phyloP scores from a whole-genome alignment of 2,888 invertebrate species.

The Drosophila neonasuta region DNA sequence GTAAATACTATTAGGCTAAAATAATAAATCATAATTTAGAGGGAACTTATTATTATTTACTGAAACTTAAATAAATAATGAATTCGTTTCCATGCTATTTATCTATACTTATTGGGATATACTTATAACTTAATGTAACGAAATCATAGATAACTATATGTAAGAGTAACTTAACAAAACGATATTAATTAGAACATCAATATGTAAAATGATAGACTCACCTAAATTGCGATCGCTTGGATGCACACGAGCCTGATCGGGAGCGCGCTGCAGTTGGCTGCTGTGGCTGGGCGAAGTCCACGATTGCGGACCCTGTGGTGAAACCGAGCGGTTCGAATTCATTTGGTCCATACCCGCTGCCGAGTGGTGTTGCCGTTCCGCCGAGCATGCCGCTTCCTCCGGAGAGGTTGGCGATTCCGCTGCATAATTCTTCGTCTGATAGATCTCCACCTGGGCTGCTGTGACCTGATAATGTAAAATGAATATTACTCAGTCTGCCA shows the following conservation, averaged over 20 bases:
- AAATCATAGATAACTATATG: slow-evolving; percentile 7
- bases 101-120: slow-evolving; percentile 5
- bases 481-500: not conserved
- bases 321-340: slow-evolving; percentile 83
- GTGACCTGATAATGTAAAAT: slow-evolving; percentile 76
- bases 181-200: not conserved
- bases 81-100: not conserved
- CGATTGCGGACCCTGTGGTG: slow-evolving; percentile 81
- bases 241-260: slow-evolving; percentile 83
- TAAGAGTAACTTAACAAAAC: slow-evolving; percentile 14
- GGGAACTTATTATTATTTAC: slow-evolving; percentile 10
- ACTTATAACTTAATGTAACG: slow-evolving; percentile 6
- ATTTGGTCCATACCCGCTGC: slow-evolving; percentile 81
- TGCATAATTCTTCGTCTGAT: slow-evolving; percentile 83
- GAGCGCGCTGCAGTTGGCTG: slow-evolving; percentile 80
- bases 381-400: slow-evolving; percentile 75
- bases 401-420: slow-evolving; percentile 82
- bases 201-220: slow-evolving; percentile 49
- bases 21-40: slow-evolving; percentile 30
- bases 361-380: slow-evolving; percentile 82
- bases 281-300: slow-evolving; percentile 82
- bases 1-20: slow-evolving; percentile 10
- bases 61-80: not conserved
- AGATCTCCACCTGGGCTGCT: slow-evolving; percentile 83
- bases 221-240: slow-evolving; percentile 83